Percentiles rank a stretch among this genome's conserved stretches.
Evolutionary conservation across 2,888 invertebrate species (phyloP).

Genomic region (Netelia fuscicornis): DNA sequence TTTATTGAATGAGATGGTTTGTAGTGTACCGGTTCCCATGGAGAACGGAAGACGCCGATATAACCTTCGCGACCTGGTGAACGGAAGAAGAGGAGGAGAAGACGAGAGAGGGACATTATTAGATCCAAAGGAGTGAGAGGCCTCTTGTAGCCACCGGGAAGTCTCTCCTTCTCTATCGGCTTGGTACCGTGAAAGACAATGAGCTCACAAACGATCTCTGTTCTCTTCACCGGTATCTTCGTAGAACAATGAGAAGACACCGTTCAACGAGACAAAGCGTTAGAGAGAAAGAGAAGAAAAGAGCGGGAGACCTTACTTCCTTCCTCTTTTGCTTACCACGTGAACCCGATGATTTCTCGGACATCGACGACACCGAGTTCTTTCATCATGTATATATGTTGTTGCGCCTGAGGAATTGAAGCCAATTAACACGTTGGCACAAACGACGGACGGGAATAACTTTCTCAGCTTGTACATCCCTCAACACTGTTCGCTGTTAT

Average conservation of each 20-base stretch:
- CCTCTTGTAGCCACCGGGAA: neutral
- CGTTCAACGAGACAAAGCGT: constrained; percentile 4
- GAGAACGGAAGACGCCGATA: constrained; percentile 28
- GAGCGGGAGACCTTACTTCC: constrained; percentile 19
- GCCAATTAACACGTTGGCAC: neutral
- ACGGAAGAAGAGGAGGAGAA: neutral
- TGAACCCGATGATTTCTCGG: constrained; percentile 9
- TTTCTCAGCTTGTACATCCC: neutral
- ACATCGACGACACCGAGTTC: neutral
- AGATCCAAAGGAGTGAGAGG: neutral
- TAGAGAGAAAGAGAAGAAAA: constrained; percentile 25
- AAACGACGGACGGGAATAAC: neutral
- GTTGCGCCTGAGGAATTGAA: neutral
- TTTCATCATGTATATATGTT: neutral
- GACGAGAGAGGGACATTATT: neutral
- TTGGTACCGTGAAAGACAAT: neutral
- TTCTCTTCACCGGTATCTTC: constrained; percentile 1
- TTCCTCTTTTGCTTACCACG: neutral
- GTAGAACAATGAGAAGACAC: constrained; percentile 8
- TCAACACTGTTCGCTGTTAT: neutral
- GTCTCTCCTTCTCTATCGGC: neutral
- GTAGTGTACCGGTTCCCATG: neutral
- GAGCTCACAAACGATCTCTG: neutral
- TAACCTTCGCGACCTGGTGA: constrained; percentile 6
- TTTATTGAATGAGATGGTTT: constrained; percentile 23